Conservation (phyloP, 2,113 vertebrate genomes). For the Esox niger region DNA sequence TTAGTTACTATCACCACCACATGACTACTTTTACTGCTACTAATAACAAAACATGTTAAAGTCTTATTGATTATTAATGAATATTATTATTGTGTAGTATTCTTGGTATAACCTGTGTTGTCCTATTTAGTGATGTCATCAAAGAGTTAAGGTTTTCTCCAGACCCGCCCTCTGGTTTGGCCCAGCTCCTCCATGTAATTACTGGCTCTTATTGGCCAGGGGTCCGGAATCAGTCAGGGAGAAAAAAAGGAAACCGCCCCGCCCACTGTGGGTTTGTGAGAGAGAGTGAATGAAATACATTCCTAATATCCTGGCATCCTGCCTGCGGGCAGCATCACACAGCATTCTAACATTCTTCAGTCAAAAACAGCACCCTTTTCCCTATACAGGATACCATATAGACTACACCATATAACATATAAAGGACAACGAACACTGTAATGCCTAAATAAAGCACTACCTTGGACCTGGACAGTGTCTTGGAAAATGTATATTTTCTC, state of each 20-base stretch:
- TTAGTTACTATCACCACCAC: too few relatives aligned
- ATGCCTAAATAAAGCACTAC: too few relatives aligned
- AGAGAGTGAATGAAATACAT: constrained; percentile 73
- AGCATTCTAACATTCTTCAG: constrained; percentile 33
- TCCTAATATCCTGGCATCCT: constrained; percentile 36
- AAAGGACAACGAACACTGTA: too few relatives aligned
- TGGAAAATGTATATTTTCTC: too few relatives aligned
- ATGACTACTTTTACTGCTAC: too few relatives aligned
- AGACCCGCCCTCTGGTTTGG: constrained; percentile 71
- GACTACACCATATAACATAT: too few relatives aligned
- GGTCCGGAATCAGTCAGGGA: constrained; percentile 67
- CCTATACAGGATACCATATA: too few relatives aligned
- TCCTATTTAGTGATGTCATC: constrained; percentile 19
- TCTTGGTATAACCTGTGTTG: neutral
- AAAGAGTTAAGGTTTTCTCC: constrained; percentile 69
- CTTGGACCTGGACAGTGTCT: too few relatives aligned
- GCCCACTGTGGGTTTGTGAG: constrained; percentile 50
- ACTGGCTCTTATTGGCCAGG: constrained; percentile 80
- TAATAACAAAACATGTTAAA: neutral
- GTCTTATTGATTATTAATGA: neutral
- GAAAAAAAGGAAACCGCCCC: constrained; percentile 48
- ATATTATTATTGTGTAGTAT: neutral
- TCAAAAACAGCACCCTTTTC: constrained; percentile 18
- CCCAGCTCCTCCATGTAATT: constrained; percentile 70
- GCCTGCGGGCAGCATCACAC: constrained; percentile 35